Evolutionary conservation across 2,888 invertebrate species (phyloP).

Genomic region (Andrena bucephala): DNA sequence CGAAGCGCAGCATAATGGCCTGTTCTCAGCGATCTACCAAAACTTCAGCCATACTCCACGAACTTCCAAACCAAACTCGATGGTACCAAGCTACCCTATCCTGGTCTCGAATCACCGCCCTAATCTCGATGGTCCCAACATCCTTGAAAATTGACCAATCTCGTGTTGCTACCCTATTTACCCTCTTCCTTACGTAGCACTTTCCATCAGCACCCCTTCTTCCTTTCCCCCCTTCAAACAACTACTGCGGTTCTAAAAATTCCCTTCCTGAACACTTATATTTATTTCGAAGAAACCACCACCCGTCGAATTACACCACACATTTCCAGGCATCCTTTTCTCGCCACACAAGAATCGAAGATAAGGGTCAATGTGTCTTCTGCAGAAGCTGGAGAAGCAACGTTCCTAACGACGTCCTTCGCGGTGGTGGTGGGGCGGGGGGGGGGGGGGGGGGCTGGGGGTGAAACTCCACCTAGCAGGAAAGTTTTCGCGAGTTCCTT

Average conservation of each 20-base stretch:
- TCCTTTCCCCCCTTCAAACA: not conserved
- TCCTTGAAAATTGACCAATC: conserved; percentile 34
- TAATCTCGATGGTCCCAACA: conserved; percentile 11
- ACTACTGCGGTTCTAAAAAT: not conserved
- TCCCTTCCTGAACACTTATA: not conserved
- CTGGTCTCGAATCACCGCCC: conserved; percentile 25
- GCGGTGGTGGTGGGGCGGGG: not conserved
- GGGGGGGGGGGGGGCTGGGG: not conserved
- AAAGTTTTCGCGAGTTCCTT: conserved; percentile 9
- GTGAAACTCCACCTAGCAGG: not conserved
- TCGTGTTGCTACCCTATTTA: not conserved
- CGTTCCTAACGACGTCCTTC: no score
- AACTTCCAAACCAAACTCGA: conserved; percentile 31
- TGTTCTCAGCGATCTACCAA: not conserved
- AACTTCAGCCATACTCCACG: conserved; percentile 17
- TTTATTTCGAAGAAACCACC: not conserved
- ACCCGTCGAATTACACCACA: no score
- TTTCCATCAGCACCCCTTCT: not conserved
- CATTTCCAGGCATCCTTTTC: no score
- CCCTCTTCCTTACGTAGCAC: not conserved
- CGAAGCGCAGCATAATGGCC: conserved; percentile 4
- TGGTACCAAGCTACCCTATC: conserved; percentile 12
- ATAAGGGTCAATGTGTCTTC: not conserved
- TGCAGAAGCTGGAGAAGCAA: no score
- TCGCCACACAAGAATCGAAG: no score